phyloP scores from a whole-genome alignment of 2,888 invertebrate species.

The Nomada ferruginata region DNA sequence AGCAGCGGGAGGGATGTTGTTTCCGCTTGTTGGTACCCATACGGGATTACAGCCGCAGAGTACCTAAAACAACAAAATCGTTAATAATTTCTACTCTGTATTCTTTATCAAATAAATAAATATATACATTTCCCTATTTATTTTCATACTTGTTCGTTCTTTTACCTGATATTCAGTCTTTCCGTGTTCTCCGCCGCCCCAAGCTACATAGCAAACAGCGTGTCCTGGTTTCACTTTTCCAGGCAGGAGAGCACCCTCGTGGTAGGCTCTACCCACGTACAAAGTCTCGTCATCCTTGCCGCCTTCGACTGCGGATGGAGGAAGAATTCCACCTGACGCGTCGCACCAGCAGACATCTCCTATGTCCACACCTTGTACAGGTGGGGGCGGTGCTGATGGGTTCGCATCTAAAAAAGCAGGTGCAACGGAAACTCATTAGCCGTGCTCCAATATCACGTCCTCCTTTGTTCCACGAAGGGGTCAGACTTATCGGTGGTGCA shows the following conservation, averaged over 20 bases:
- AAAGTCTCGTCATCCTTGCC: conserved; percentile 88
- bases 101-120: not conserved
- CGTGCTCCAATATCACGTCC: not conserved
- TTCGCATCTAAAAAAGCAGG: conserved; percentile 48
- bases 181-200: conserved; percentile 90
- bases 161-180: conserved; percentile 89
- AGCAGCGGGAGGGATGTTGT: conserved; percentile 90
- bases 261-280: conserved; percentile 89
- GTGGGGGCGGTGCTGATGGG: conserved; percentile 59
- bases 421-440: not conserved
- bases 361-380: conserved; percentile 59
- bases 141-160: not conserved
- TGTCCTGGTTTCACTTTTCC: conserved; percentile 91
- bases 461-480: not conserved
- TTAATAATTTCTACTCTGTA: not conserved
- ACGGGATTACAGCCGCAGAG: conserved; percentile 81
- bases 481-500: too few relatives aligned
- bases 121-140: too few relatives aligned
- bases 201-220: conserved; percentile 89
- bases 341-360: conserved; percentile 89
- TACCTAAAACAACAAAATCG: conserved; percentile 74
- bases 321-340: conserved; percentile 88
- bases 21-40: conserved; percentile 87
- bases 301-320: conserved; percentile 90
- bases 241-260: conserved; percentile 91